These are phyloP conservation scores for Apostichopus leukothele DNA, from an alignment of 53 echinoderm and acorn worm genomes.

Conservation along the genomic window DNA sequence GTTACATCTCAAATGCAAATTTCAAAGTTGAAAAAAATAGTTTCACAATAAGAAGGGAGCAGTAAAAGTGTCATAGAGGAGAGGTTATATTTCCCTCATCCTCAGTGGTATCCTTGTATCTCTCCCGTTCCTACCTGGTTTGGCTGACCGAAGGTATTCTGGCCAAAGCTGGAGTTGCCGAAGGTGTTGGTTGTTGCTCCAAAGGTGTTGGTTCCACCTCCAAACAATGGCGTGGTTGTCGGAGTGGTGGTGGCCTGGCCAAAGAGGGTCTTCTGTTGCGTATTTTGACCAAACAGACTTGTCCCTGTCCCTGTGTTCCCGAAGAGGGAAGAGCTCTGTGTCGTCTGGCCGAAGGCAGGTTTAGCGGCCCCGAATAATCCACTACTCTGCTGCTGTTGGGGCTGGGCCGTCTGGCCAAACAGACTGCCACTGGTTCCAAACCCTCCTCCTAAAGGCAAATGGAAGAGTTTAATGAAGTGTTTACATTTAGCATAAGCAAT, in stretches of 20 bases:
- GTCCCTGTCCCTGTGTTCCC: slow-evolving; percentile 57
- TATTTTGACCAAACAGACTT: slow-evolving; percentile 55
- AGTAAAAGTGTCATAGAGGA: too few species aligned
- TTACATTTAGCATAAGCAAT: too few species aligned
- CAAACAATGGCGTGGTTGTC: slow-evolving; percentile 68
- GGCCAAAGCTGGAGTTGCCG: slow-evolving; percentile 59
- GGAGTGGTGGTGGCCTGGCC: slow-evolving; percentile 71
- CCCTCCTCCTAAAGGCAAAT: neutral
- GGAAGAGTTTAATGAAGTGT: too few species aligned
- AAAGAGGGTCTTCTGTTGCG: slow-evolving; percentile 66
- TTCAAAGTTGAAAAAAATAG: too few species aligned
- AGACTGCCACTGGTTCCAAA: slow-evolving; percentile 2
- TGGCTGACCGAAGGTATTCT: slow-evolving; percentile 70
- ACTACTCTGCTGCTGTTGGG: slow-evolving; percentile 13
- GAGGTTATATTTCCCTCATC: too few species aligned
- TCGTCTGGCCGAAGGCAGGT: slow-evolving; percentile 72
- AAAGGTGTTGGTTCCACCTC: slow-evolving; percentile 53
- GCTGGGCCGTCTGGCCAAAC: slow-evolving; percentile 20
- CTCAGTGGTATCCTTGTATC: too few species aligned
- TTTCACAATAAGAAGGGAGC: too few species aligned
- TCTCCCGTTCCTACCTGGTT: slow-evolving; percentile 56
- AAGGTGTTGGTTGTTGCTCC: slow-evolving; percentile 63
- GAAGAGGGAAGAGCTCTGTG: slow-evolving; percentile 61
- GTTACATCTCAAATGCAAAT: too few species aligned
- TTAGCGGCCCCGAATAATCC: slow-evolving; percentile 69